These are phyloP conservation scores for Sminthopsis crassicaudata DNA, from an alignment of 2,113 vertebrate genomes.

Conservation along the genomic window DNA sequence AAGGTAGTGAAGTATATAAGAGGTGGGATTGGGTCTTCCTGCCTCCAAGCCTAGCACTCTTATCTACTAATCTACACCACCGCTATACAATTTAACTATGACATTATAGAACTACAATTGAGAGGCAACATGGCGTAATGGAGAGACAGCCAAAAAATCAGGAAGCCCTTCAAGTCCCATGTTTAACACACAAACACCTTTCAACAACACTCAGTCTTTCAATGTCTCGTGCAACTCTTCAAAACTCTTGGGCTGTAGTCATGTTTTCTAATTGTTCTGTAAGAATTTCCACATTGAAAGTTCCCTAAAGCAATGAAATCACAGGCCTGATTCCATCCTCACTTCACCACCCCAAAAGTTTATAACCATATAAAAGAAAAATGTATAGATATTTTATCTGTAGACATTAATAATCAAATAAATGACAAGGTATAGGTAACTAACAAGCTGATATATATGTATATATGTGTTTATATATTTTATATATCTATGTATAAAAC, in stretches of 20 bases:
- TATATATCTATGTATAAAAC: too few relatives aligned
- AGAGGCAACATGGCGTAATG: neutral
- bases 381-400: neutral
- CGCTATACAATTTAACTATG: neutral
- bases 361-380: neutral
- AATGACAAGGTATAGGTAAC: neutral
- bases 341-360: neutral
- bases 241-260: neutral
- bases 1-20: neutral
- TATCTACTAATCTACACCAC: neutral
- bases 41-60: neutral
- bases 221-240: neutral
- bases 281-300: neutral
- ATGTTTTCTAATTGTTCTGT: neutral
- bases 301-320: neutral
- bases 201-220: neutral
- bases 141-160: neutral
- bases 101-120: neutral
- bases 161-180: neutral
- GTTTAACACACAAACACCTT: neutral
- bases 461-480: too few relatives aligned
- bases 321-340: neutral
- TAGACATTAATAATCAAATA: neutral
- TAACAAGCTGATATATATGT: neutral
- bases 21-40: neutral